These are phyloP conservation scores for Sepiola atlantica DNA, from an alignment of 2,888 invertebrate species.

Conservation along the genomic window DNA sequence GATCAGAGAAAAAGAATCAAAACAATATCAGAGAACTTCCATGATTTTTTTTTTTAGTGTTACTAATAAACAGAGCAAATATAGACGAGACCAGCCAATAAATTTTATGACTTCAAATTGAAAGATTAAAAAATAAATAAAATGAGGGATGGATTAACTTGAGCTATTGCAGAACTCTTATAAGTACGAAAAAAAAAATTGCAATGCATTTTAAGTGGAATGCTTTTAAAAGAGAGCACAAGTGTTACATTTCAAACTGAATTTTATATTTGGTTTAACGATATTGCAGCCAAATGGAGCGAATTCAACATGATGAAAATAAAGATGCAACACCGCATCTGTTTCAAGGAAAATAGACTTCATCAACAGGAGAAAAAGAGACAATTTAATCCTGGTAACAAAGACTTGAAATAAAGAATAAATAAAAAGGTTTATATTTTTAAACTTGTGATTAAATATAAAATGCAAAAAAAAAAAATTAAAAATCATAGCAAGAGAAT, in stretches of 20 bases:
- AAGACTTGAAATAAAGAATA: background rate
- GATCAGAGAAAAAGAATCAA: background rate
- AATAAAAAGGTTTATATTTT: background rate
- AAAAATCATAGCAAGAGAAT: background rate
- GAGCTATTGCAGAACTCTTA: background rate
- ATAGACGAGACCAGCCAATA: background rate
- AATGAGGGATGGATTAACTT: background rate
- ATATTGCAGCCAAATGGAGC: background rate
- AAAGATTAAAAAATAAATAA: background rate
- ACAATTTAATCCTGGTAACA: background rate
- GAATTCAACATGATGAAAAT: slow-evolving; percentile 1
- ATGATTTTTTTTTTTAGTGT: background rate
- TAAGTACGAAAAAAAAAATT: background rate
- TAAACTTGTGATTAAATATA: background rate
- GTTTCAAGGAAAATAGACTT: background rate
- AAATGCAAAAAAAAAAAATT: background rate
- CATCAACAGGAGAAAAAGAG: slow-evolving; percentile 24
- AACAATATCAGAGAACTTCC: background rate
- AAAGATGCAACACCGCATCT: background rate
- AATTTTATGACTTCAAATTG: background rate
- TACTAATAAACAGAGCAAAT: background rate
- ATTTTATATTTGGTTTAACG: background rate
- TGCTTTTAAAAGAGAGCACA: background rate
- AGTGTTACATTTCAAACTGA: background rate
- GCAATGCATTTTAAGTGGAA: background rate